These are phyloP conservation scores for Acutogordius australiensis DNA, from an alignment of 2,888 invertebrate genomes.

Conservation along the genomic window DNA sequence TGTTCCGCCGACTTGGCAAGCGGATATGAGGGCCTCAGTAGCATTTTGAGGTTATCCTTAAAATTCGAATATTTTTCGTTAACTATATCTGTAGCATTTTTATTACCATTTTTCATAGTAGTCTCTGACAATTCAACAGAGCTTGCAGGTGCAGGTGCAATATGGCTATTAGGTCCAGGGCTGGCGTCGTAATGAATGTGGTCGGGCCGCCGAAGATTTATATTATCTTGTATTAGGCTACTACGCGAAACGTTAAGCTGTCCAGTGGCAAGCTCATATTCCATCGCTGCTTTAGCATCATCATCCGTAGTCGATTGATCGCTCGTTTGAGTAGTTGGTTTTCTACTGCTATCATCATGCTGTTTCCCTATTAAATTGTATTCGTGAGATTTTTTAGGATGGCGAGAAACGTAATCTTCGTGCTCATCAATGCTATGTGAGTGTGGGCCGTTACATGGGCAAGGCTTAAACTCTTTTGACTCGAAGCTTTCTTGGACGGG, in stretches of 20 bases:
- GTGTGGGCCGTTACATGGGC: slow-evolving; percentile 5
- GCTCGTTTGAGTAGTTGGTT: not conserved
- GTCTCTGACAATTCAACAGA: not conserved
- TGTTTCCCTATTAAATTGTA: too few species aligned
- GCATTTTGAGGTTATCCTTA: not conserved
- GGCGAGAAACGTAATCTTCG: not conserved
- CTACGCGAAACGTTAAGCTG: not conserved
- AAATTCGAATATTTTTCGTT: not conserved
- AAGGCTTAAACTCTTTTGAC: not conserved
- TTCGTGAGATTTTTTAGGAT: not conserved
- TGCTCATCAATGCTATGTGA: not conserved
- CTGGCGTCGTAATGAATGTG: too few species aligned
- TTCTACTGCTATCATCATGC: not conserved
- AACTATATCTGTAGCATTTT: not conserved
- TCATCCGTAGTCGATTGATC: too few species aligned
- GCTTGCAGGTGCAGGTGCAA: too few species aligned
- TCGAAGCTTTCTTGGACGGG: not conserved
- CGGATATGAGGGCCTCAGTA: not conserved
- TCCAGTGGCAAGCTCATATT: not conserved
- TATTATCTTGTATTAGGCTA: not conserved
- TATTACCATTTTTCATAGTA: not conserved
- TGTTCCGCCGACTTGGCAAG: not conserved
- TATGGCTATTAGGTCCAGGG: too few species aligned
- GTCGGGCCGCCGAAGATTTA: not conserved
- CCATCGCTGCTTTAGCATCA: not conserved